Conservation (phyloP, 1,140 invertebrate genomes). For the Drosophila aff. region DNA sequence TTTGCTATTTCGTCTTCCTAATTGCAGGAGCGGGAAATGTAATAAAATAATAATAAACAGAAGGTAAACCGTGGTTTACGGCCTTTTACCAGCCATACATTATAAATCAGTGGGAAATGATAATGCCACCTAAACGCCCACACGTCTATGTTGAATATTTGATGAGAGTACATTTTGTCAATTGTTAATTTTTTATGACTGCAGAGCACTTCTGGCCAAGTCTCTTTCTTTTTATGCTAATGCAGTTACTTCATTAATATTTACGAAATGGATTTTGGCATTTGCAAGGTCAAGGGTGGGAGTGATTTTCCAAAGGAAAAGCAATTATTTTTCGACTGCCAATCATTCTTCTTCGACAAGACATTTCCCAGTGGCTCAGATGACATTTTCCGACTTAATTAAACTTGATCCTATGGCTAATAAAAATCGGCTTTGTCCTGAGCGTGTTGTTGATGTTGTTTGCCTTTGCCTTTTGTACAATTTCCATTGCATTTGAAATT, state of each 20-base stretch:
- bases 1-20: conserved; percentile 10
- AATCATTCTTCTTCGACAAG: neutral
- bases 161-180: conserved; percentile 33
- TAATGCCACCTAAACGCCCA: neutral
- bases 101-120: conserved; percentile 53
- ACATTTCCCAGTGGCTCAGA: conserved; percentile 31
- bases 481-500: conserved; percentile 9
- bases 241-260: conserved; percentile 35
- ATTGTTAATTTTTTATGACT: conserved; percentile 40
- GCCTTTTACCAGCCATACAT: conserved; percentile 65
- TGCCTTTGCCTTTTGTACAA: neutral
- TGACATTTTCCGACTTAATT: conserved; percentile 65
- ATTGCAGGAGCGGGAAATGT: conserved; percentile 26
- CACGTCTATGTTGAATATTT: conserved; percentile 36
- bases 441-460: conserved; percentile 4
- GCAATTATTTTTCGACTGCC: conserved; percentile 30
- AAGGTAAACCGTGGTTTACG: conserved; percentile 3
- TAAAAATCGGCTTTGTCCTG: conserved; percentile 40
- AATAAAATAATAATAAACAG: conserved; percentile 12
- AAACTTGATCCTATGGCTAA: conserved; percentile 66
- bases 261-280: conserved; percentile 25
- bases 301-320: conserved; percentile 10
- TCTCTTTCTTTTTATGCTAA: conserved; percentile 25
- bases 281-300: conserved; percentile 6
- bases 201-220: conserved; percentile 10